These are phyloP conservation scores for Macropus fuliginosus DNA, from an alignment of 2,797 vertebrate genomes.

Conservation along the genomic window DNA sequence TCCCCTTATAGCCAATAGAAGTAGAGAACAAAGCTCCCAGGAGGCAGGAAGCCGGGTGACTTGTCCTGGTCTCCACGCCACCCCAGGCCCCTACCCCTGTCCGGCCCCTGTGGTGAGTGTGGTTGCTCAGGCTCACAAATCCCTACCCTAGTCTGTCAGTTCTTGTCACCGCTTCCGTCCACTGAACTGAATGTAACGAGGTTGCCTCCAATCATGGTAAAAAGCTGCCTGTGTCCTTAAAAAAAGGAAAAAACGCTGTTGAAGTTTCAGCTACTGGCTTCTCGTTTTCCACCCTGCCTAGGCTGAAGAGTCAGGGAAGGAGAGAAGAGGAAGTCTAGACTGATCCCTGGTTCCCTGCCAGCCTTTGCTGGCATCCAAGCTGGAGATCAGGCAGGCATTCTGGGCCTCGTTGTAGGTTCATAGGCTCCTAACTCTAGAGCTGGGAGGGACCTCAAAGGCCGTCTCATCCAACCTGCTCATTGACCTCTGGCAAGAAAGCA, in stretches of 20 bases:
- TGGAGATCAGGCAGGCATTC: background rate
- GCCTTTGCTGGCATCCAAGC: background rate
- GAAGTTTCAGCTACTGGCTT: background rate
- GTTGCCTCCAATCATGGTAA: background rate
- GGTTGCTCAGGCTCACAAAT: rapidly evolving
- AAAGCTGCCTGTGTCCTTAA: background rate
- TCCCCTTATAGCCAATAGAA: background rate
- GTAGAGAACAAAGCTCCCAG: background rate
- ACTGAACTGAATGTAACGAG: rapidly evolving
- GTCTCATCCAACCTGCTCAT: background rate
- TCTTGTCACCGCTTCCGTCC: rapidly evolving
- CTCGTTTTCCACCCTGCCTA: no score
- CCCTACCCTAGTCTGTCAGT: conserved; percentile 37
- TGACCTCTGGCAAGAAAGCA: background rate
- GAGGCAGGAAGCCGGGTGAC: background rate
- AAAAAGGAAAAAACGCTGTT: background rate
- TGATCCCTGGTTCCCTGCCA: background rate
- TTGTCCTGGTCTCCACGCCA: background rate
- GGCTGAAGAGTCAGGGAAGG: background rate
- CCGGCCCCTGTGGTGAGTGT: rapidly evolving
- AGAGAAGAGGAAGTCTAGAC: background rate
- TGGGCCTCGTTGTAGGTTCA: background rate
- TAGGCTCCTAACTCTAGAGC: background rate
- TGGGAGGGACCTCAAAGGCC: background rate
- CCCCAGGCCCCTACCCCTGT: background rate